Percentiles rank a stretch among this genome's conserved stretches.
Conservation (phyloP, 2,888 invertebrate species). For the Coenonympha glycerion region DNA sequence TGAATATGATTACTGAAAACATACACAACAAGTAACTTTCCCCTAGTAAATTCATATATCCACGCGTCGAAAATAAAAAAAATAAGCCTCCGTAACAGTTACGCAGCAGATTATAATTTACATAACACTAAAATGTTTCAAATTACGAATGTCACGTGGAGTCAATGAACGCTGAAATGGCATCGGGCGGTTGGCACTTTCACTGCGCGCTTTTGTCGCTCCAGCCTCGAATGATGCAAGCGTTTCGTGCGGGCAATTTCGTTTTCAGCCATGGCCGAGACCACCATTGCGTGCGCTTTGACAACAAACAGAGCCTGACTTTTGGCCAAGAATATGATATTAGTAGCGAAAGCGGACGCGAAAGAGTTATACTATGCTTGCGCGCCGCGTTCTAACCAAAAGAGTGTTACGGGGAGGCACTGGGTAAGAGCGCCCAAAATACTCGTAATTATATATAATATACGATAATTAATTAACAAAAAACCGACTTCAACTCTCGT, state of each 20-base stretch:
- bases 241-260: slow-evolving; percentile 43
- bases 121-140: slow-evolving; percentile 16
- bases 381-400: too few relatives aligned
- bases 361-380: too few relatives aligned
- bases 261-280: slow-evolving; percentile 34
- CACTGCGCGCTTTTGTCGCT: slow-evolving; percentile 54
- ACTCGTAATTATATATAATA: too few relatives aligned
- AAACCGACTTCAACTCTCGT: too few relatives aligned
- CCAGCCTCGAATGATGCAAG: slow-evolving; percentile 55
- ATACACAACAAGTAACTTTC: not conserved
- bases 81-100: not conserved
- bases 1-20: not conserved
- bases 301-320: not conserved
- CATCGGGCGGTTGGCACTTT: slow-evolving; percentile 57
- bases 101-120: slow-evolving; percentile 16
- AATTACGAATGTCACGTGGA: slow-evolving; percentile 24
- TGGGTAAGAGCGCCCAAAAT: too few relatives aligned
- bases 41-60: not conserved
- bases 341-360: too few relatives aligned
- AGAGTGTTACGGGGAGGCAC: too few relatives aligned
- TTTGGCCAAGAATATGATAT: too few relatives aligned
- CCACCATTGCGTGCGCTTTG: slow-evolving; percentile 8
- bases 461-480: too few relatives aligned
- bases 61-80: not conserved
- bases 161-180: slow-evolving; percentile 26